These are phyloP conservation scores for Lanius collurio DNA, from an alignment of 2,113 vertebrate genomes.

Conservation along the genomic window DNA sequence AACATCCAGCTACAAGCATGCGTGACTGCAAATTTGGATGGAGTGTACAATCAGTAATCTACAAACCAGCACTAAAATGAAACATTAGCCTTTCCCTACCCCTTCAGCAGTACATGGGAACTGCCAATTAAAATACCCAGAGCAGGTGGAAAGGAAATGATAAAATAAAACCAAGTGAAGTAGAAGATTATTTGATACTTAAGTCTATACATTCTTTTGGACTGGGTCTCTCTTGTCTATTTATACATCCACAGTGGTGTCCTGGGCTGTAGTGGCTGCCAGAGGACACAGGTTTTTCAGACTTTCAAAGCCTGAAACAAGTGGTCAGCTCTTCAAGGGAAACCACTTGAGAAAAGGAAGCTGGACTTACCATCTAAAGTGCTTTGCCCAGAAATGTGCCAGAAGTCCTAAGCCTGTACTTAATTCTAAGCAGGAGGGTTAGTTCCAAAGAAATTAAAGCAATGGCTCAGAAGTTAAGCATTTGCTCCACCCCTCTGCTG, in stretches of 20 bases:
- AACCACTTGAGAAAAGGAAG: not conserved
- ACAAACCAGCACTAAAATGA: constrained; percentile 55
- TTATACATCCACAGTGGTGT: not conserved
- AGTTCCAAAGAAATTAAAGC: not conserved
- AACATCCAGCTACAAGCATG: constrained; percentile 56
- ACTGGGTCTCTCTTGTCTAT: not conserved
- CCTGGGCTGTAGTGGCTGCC: not conserved
- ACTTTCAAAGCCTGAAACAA: not conserved
- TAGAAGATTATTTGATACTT: not conserved
- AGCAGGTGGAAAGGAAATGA: constrained; percentile 20
- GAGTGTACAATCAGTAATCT: constrained; percentile 44
- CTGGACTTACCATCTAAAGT: not conserved
- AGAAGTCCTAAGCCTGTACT: not conserved
- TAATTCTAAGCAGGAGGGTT: not conserved
- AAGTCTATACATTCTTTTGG: not conserved
- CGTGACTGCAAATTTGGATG: constrained; percentile 41
- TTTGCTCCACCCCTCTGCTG: not conserved
- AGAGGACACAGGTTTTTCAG: not conserved
- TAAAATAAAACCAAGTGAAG: not conserved
- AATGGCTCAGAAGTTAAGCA: not conserved
- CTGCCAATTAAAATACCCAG: constrained; percentile 38
- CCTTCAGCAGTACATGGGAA: not conserved
- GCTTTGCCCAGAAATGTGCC: not conserved
- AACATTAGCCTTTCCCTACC: constrained; percentile 39
- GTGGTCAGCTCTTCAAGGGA: not conserved